Evolutionary conservation across 2,888 invertebrate species (phyloP).

Genomic region (Drosophila mercatorum): DNA sequence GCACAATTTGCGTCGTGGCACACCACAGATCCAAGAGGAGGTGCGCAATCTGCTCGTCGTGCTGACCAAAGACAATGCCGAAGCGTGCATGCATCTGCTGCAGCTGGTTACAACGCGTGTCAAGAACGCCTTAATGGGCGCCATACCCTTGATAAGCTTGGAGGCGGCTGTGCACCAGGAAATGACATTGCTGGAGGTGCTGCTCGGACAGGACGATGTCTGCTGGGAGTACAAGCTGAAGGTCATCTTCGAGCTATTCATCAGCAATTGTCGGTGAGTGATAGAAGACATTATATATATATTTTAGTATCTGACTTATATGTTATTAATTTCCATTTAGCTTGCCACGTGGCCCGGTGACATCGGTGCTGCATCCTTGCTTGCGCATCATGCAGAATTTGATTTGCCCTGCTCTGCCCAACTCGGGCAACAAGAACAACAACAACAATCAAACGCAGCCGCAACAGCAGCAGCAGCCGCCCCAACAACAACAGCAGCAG

Average conservation of each 20-base stretch:
- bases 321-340: slow-evolving; percentile 41
- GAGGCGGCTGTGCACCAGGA: slow-evolving; percentile 93
- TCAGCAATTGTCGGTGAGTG: slow-evolving; percentile 88
- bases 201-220: slow-evolving; percentile 96
- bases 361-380: slow-evolving; percentile 96
- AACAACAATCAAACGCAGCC: slow-evolving; percentile 28
- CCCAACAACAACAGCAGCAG: slow-evolving; percentile 27
- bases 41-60: slow-evolving; percentile 95
- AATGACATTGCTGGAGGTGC: slow-evolving; percentile 93
- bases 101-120: slow-evolving; percentile 92
- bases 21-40: slow-evolving; percentile 93
- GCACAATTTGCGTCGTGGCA: slow-evolving; percentile 94
- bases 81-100: slow-evolving; percentile 88
- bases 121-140: slow-evolving; percentile 91
- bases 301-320: neutral
- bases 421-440: slow-evolving; percentile 30
- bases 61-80: slow-evolving; percentile 93
- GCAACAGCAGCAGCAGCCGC: slow-evolving; percentile 29
- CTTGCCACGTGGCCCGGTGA: slow-evolving; percentile 92
- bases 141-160: slow-evolving; percentile 90
- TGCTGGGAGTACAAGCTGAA: slow-evolving; percentile 97
- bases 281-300: neutral
- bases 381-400: slow-evolving; percentile 94
- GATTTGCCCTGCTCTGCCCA: slow-evolving; percentile 88
- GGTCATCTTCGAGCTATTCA: slow-evolving; percentile 94